Base-by-base conservation (phyloP, 2,888 invertebrate genomes). In the Scaptomyza caliginosa region DNA sequence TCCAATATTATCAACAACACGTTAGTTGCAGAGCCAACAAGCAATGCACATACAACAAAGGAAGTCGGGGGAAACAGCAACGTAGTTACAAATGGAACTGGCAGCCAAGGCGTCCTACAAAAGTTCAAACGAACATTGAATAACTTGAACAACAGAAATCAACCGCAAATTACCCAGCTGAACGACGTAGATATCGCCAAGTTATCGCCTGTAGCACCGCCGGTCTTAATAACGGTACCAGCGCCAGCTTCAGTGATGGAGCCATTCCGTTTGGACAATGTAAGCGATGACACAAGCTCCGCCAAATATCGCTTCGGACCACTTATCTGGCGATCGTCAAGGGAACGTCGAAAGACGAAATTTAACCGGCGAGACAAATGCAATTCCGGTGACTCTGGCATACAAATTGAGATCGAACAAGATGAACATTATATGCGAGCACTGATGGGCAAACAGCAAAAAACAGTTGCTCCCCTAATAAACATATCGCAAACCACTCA, bases 381-480 rank as follows among this genome's bases (percentile, higher is more conserved):
- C 90, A 94, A 94, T 90, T 95, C 94, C 88, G 95, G 95, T 4
- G 95, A 95, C 90, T 95, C 94, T 67, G 95, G 95, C 69, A 95
- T 95, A 85, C 94, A 95, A 91, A 94, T 95, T 77, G 94, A 94
- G 92, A 67, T 91, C 38, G 92, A 92, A 90, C 93, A 90, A 85
- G 90, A 90, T 67, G 90, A 91, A 40, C 88, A 88, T 46, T 90
- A 83, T 75, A 84, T 84, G 17, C 80, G 87, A 34, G 50, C 70
- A 3, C 54, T 73, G 23, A 17, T 38, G 3, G 13, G 16, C 2
- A 16, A 17, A 2, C 49, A 43, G 11, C 43, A 49, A 8, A 50
- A 42, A 2, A 43, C 42, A 4, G n/a, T 26, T 2, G 30, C 11
- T 8, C 40, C 24, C 6, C 16, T 39, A 8, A 16, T 21, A 4